phyloP scores from a whole-genome alignment of 2,888 invertebrate genomes.

The Melinopterus prodromus region DNA sequence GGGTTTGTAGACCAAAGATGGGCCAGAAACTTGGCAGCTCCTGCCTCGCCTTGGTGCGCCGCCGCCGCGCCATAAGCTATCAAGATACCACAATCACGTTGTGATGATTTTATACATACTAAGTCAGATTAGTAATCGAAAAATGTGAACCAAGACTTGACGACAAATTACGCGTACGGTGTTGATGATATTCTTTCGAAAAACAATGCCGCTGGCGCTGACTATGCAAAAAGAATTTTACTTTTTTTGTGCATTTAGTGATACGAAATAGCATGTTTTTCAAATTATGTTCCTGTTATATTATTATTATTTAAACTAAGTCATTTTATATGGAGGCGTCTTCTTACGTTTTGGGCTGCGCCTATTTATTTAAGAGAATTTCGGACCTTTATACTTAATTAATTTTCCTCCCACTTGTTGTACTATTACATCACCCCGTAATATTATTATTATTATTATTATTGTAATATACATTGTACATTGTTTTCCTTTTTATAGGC shows the following conservation, averaged over 20 bases:
- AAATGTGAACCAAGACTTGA: slow-evolving; percentile 29
- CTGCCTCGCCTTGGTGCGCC: slow-evolving; percentile 43
- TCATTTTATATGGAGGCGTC: slow-evolving; percentile 51
- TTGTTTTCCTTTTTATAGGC: slow-evolving; percentile 46
- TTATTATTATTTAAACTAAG: slow-evolving; percentile 54
- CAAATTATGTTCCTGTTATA: slow-evolving; percentile 61
- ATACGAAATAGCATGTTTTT: slow-evolving; percentile 52
- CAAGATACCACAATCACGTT: slow-evolving; percentile 25
- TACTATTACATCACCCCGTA: slow-evolving; percentile 58
- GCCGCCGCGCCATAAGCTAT: slow-evolving; percentile 16
- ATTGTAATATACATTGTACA: slow-evolving; percentile 60
- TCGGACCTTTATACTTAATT: slow-evolving; percentile 33
- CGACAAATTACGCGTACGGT: slow-evolving; percentile 30
- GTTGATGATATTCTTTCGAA: not conserved
- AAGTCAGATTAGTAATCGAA: slow-evolving; percentile 43
- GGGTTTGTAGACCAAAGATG: slow-evolving; percentile 59
- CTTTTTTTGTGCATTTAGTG: slow-evolving; percentile 47
- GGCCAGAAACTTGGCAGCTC: slow-evolving; percentile 48
- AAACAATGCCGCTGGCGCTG: slow-evolving; percentile 26
- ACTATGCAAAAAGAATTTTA: slow-evolving; percentile 34
- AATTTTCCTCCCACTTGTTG: slow-evolving; percentile 51
- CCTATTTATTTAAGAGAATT: slow-evolving; percentile 5
- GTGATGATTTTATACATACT: slow-evolving; percentile 44
- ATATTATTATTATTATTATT: slow-evolving; percentile 59
- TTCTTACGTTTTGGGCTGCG: slow-evolving; percentile 20